Evolutionary conservation across 1,140 invertebrate species (phyloP), one percentile per base, ranked within the genome.

Genomic region (Solenopsis fugax): DNA sequence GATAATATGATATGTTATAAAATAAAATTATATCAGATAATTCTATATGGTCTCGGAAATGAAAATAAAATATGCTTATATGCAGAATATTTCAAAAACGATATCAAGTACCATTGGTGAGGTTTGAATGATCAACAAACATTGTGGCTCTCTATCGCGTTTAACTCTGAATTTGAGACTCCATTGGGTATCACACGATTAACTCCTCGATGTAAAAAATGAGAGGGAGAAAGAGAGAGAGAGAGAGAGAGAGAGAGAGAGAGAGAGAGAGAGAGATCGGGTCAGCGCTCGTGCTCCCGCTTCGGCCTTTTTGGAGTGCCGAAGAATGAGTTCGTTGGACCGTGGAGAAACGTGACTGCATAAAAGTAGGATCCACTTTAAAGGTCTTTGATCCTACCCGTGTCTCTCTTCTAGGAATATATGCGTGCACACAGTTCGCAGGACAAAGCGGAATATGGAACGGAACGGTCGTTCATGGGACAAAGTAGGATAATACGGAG

Each of bases 291-390:
- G 16, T 60, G 67, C 52, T 67, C 58, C 48, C 65, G 65, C 56
- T 37, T 60, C 37, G 24, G 54, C 56, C 80, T 62, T 64, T 62
- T 48, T 64, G 13, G 24, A 81, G 82, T 56, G 37, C 77, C 65
- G 77, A 52, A 41, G 87, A 89, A 87, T 78, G 85, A 71, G 77
- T 72, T 78, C 77, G 21, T 85, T 85, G 78, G 80, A 85, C 88
- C 69, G 67, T 87, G 41, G 77, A 87, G 62, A 54, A 89, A 89
- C 88, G 88, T 89, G 86, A 87, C 88, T 76, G 56, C 69, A 76
- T 90, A 87, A 87, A 90, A 90, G 86, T 87, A 65, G 81, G 85
- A 81, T 90, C 81, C 86, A 41, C 65, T 76, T 64, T 78, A 69
- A 69, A 56, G 62, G 73, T 81, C 88, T 89, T 87, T 90, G 89